Percentiles rank a stretch among this genome's conserved stretches.
phyloP scores from a whole-genome alignment of 2,797 vertebrate species.

The Melanotaenia pygmaea region DNA sequence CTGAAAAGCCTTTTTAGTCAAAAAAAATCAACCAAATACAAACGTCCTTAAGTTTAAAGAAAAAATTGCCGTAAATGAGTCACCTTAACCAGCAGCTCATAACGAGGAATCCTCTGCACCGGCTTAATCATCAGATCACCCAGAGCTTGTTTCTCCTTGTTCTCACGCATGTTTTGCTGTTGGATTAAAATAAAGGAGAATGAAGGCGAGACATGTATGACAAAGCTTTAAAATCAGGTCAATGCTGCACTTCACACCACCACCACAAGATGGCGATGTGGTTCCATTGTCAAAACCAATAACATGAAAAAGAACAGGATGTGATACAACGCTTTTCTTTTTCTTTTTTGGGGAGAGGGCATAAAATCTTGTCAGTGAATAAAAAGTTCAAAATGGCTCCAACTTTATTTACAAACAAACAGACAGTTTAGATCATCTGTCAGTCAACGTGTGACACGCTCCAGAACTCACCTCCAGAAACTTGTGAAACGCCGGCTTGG shows the following conservation, averaged over 20 bases:
- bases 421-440: neutral
- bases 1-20: too few species aligned
- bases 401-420: neutral
- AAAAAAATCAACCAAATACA: too few species aligned
- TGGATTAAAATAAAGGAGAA: neutral
- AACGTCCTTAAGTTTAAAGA: too few species aligned
- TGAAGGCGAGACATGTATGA: neutral
- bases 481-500: constrained; percentile 95
- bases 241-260: constrained; percentile 17
- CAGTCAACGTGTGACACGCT: constrained; percentile 9
- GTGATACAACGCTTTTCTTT: constrained; percentile 2
- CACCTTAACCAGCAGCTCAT: constrained; percentile 97
- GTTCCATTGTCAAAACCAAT: neutral
- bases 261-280: constrained; percentile 56
- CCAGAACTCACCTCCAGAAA: constrained; percentile 91
- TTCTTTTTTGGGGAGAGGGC: neutral
- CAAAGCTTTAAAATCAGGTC: neutral
- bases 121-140: constrained; percentile 99
- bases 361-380: neutral
- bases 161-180: constrained; percentile 98
- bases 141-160: constrained; percentile 98
- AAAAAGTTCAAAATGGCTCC: neutral
- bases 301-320: constrained; percentile 15
- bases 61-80: neutral
- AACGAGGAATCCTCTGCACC: constrained; percentile 96